Evolutionary conservation across 2,113 vertebrate genomes (phyloP).

Genomic region (Callaeas wilsoni): DNA sequence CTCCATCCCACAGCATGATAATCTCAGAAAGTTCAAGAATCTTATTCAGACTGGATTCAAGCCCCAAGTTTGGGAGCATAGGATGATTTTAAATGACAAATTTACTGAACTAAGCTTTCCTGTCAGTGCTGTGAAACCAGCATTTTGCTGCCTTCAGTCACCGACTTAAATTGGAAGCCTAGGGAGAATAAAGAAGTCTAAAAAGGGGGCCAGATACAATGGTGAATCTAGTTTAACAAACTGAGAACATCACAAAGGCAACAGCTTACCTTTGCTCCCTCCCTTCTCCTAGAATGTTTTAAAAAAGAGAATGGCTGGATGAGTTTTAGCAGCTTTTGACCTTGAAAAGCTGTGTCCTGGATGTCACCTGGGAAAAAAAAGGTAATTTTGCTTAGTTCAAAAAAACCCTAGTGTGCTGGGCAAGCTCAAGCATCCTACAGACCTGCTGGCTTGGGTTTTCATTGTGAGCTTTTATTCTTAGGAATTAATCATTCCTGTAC

Average conservation of each 20-base stretch:
- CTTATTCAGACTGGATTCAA: background rate
- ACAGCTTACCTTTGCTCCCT: background rate
- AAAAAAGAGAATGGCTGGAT: background rate
- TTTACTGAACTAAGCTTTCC: background rate
- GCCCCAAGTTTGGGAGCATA: background rate
- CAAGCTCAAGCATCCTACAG: background rate
- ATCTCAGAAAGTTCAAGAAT: background rate
- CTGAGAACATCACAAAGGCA: background rate
- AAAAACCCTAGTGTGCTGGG: background rate
- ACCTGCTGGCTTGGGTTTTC: background rate
- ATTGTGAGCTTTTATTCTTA: background rate
- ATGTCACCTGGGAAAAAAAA: background rate
- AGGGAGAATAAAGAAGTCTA: background rate
- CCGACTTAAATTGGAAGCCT: background rate
- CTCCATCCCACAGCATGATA: background rate
- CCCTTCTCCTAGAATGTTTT: background rate
- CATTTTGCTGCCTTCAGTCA: constrained; percentile 16
- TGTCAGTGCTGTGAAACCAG: background rate
- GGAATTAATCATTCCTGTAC: background rate
- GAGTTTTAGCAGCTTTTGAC: background rate
- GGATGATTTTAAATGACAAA: constrained; percentile 14
- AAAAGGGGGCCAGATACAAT: background rate
- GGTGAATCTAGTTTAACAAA: background rate
- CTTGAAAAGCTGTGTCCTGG: background rate
- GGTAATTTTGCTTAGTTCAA: background rate